phyloP scores from a whole-genome alignment of 2,113 vertebrate genomes.

The Gallinago media region DNA sequence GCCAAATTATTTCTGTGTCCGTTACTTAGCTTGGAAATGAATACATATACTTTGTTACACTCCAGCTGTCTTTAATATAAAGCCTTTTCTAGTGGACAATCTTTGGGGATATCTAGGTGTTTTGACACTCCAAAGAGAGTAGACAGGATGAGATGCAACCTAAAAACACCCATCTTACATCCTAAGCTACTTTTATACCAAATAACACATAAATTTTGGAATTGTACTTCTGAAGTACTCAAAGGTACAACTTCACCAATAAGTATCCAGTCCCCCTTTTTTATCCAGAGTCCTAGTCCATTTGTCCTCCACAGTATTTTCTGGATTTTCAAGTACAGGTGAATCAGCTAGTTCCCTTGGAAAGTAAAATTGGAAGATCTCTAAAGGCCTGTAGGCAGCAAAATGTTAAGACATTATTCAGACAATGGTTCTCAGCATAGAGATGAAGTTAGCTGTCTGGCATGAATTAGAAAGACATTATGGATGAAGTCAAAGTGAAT shows the following conservation, averaged over 20 bases:
- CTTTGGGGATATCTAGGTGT: not conserved
- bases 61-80: not conserved
- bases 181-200: not conserved
- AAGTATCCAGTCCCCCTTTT: not conserved
- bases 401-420: not conserved
- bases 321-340: not conserved
- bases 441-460: not conserved
- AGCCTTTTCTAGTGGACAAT: not conserved
- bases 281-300: not conserved
- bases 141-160: not conserved
- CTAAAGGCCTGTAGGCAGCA: not conserved
- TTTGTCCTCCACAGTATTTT: not conserved
- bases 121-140: not conserved
- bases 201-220: not conserved
- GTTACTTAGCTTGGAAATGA: not conserved
- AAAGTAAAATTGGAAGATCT: not conserved
- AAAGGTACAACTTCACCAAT: not conserved
- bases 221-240: not conserved
- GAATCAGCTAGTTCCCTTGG: not conserved
- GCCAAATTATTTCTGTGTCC: not conserved
- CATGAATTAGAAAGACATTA: not conserved
- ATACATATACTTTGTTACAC: not conserved
- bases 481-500: not conserved
- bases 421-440: not conserved
- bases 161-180: not conserved